Conservation (phyloP, 2,888 invertebrate genomes). For the Lasioglossum oenotherae region DNA sequence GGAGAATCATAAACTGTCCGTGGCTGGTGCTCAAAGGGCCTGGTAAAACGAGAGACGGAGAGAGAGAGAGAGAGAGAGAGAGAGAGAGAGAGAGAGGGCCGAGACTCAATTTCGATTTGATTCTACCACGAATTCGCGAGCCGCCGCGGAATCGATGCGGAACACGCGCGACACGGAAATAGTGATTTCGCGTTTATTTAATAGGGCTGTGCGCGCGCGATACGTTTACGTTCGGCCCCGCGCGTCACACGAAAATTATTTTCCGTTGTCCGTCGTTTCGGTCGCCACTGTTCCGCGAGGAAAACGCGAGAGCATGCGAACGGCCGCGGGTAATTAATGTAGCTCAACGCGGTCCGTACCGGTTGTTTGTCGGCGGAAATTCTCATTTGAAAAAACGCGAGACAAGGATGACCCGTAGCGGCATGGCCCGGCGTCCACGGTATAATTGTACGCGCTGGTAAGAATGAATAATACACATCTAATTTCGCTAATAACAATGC, state of each 20-base stretch:
- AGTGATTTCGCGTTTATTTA: constrained; percentile 42
- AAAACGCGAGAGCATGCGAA: background rate
- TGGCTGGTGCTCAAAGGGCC: background rate
- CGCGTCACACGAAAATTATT: constrained; percentile 41
- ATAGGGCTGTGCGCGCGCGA: constrained; percentile 11
- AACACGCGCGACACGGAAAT: background rate
- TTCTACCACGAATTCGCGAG: background rate
- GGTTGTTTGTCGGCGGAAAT: constrained; percentile 54
- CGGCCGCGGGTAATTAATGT: constrained; percentile 48
- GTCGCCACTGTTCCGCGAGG: background rate
- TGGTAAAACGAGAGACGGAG: background rate
- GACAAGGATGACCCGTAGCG: constrained; percentile 16
- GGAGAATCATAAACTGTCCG: background rate
- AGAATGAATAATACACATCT: constrained; percentile 60
- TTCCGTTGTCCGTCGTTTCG: constrained; percentile 1
- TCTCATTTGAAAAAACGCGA: constrained; percentile 55
- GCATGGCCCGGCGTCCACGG: constrained; percentile 16
- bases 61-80: background rate
- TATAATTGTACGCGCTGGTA: constrained; percentile 51
- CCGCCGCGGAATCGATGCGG: background rate
- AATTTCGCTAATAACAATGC: constrained; percentile 56
- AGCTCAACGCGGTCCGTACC: constrained; percentile 33
- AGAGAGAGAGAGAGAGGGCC: background rate
- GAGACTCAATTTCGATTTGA: background rate
- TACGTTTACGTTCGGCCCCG: constrained; percentile 9